Base-by-base conservation (phyloP, 2,113 vertebrate species). In the Thamnophis sirtalis region DNA sequence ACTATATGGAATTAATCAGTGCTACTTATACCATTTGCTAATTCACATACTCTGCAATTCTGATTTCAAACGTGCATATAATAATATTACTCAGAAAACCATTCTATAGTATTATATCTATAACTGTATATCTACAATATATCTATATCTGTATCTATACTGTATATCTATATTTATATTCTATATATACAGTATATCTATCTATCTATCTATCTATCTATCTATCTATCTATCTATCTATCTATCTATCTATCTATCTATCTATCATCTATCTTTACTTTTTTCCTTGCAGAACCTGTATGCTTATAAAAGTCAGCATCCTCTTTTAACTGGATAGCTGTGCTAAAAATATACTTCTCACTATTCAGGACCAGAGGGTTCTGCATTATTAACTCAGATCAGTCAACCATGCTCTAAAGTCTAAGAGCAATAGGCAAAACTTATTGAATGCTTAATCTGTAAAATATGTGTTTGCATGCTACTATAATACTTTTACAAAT, bases 391-490 rank as follows among this genome's bases (percentile, higher is more conserved):
- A 96, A 96, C 96, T 97, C 96, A 95, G 92, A 94, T 94, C 92
- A 92, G 92, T 91, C 73, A 92, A 49, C 90, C 0, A 0, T 92
- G 93, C 94, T 94, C 84, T 95, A 93, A 94, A 93, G 93, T 95
- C 94, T 94, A 95, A 94, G 95, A 97, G 95, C 95, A 96, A 96
- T 97, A 97, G 96, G 94, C 54, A 80, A 95, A 97, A 96, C 96
- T 96, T 68, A 15, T 68, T 97, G 96, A 92, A 97, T 97, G 97
- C 95, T 96, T 94, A 96, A 90, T 50, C 94, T 96, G 96, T 97
- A 95, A 95, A 96, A 95, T 96, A 96, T 96, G 96, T 96, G 96
- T 97, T 94, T 95, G 91, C 96, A 89, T 95, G 94, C 60, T 15
- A 15, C 28, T n/a, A 96, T 96, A 96, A 94, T 96, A 96, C 93